A percentile compares a stretch with the other conserved stretches of the same genome.
phyloP scores from a whole-genome alignment of 2,797 vertebrate species.

The Aotus griseimembra region DNA sequence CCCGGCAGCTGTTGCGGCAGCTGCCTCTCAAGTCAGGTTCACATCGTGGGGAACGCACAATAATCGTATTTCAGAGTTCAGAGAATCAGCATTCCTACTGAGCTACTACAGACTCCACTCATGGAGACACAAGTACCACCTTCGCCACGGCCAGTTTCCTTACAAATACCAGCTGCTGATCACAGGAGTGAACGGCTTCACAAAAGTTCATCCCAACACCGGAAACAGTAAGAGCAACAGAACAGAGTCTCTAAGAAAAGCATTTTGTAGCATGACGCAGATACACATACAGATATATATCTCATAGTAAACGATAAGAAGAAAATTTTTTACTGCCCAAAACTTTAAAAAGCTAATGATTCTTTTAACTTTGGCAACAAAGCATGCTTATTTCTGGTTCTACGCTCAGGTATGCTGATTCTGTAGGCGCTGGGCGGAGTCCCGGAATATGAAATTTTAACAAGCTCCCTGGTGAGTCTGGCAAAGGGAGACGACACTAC shows the following conservation, averaged over 20 bases:
- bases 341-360: neutral
- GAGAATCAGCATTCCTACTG: neutral
- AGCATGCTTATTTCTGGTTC: neutral
- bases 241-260: neutral
- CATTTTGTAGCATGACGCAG: too few species aligned
- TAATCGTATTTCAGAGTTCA: neutral
- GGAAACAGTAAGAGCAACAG: neutral
- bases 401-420: neutral
- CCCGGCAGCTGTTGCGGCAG: neutral
- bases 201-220: neutral
- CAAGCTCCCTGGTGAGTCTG: neutral
- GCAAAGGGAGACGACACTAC: rapidly evolving
- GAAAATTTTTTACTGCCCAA: neutral
- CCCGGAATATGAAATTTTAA: neutral
- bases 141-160: neutral
- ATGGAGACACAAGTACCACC: neutral
- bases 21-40: neutral
- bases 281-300: neutral
- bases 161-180: neutral
- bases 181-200: neutral
- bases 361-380: neutral
- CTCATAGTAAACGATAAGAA: neutral
- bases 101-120: neutral
- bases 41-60: neutral
- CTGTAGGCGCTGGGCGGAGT: neutral